Base-by-base conservation (phyloP, 2,888 invertebrate species). In the Chloroclystis v-ata region DNA sequence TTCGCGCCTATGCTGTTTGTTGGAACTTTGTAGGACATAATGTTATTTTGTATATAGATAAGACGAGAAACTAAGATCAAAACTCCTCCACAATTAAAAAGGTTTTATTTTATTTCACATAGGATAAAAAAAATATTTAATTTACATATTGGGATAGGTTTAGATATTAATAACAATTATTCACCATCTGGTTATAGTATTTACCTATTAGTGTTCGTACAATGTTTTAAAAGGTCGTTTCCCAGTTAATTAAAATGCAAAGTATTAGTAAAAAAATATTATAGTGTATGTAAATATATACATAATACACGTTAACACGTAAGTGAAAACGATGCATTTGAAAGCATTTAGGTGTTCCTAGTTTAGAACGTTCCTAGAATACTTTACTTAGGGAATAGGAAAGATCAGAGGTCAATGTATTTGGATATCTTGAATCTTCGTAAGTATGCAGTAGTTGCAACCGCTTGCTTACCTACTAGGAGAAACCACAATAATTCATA, bases 351-450 rank as follows among this genome's bases (percentile, higher is more conserved):
- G 28, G 13, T 9, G 32, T n/a, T 5, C 38, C 39, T 25, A 47
- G 45, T 49, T 50, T 39, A 5, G 42, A 30, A 39, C 54, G 29
- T 52, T 50, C 46, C 29, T 54, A 26, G 46, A 43, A 53, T 20
- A 20, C 20, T 20, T 20, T 56, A 44, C 38, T 35, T 24, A 40
- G 16, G 43, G 35, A 25, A 47, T 32, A 39, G 25, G 25, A 47
- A 43, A 43, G 53, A 40, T 51, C 50, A 47, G 33, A 28, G 52
- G 54, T 56, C 51, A 49, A 54, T 43, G 51, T 49, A 49, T 53
- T 51, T 39, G 32, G 28, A 49, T 49, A 54, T 56, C 41, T 52
- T 6, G n/a, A 37, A 49, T 48, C 44, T 48, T 29, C 10, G 43
- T 40, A 40, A 45, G 42, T 45, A 45, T 49, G 33, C 33, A 33